Percentiles rank a stretch among this genome's conserved stretches.
phyloP scores from a whole-genome alignment of 1,140 invertebrate species.

The Leptopilina clavipes region DNA sequence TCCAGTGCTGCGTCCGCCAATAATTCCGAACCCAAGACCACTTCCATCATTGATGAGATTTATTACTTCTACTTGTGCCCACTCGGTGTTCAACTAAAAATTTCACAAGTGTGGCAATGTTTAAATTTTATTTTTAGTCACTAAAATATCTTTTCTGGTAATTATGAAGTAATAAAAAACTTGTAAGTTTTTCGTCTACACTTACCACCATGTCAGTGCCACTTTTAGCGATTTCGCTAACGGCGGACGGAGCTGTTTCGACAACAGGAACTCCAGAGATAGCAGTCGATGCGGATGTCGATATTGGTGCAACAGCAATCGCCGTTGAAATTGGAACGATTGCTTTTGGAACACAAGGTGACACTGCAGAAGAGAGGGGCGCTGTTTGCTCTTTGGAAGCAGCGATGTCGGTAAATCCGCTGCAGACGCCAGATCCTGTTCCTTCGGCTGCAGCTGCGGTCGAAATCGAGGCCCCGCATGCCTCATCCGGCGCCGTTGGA shows the following conservation, averaged over 20 bases:
- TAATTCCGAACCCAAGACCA: constrained; percentile 97
- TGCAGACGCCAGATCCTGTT: constrained; percentile 62
- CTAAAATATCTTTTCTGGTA: too few species aligned
- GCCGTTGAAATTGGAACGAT: constrained; percentile 51
- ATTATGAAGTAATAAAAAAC: too few species aligned
- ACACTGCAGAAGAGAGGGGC: constrained; percentile 54
- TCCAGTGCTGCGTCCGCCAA: constrained; percentile 95
- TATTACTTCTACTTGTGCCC: constrained; percentile 97
- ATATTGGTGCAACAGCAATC: constrained; percentile 53
- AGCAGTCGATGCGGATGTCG: constrained; percentile 57
- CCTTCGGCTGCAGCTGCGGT: constrained; percentile 67
- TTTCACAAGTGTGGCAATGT: background rate
- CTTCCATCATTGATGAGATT: constrained; percentile 96
- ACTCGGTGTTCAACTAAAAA: constrained; percentile 87
- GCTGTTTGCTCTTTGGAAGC: constrained; percentile 55
- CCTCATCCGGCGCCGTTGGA: constrained; percentile 71
- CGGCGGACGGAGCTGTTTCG: constrained; percentile 80
- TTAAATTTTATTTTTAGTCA: too few species aligned
- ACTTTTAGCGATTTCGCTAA: constrained; percentile 84
- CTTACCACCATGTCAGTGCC: constrained; percentile 84
- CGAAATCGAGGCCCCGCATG: constrained; percentile 69
- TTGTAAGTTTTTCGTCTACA: constrained; percentile 33
- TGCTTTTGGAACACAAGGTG: constrained; percentile 58
- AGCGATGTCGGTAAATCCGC: constrained; percentile 52
- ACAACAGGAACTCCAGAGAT: constrained; percentile 67